phyloP scores from a whole-genome alignment of 2,888 invertebrate species.

The Sminthurides aquaticus region DNA sequence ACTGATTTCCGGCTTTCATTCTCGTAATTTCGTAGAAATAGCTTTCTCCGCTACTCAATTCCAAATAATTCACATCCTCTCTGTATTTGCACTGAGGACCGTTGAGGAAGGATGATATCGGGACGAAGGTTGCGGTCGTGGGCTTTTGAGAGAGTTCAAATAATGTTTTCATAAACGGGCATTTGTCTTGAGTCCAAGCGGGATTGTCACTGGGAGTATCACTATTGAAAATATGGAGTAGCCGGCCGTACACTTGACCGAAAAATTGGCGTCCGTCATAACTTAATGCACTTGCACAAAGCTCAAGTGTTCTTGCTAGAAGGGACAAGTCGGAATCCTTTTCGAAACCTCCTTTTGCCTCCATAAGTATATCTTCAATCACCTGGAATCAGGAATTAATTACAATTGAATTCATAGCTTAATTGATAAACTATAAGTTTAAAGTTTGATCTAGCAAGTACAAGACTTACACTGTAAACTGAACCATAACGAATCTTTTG shows the following conservation, averaged over 20 bases:
- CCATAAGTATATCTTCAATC: conserved; percentile 65
- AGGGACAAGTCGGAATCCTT: conserved; percentile 52
- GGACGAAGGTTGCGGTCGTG: conserved; percentile 38
- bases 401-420: conserved; percentile 73
- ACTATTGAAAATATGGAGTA: conserved; percentile 46
- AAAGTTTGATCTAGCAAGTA: neutral
- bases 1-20: conserved; percentile 60
- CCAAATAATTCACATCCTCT: conserved; percentile 17
- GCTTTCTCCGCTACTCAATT: conserved; percentile 37
- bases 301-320: conserved; percentile 62
- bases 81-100: conserved; percentile 21
- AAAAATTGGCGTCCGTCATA: conserved; percentile 78
- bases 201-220: conserved; percentile 30
- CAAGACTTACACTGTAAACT: conserved; percentile 54
- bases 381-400: conserved; percentile 55
- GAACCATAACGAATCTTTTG: conserved; percentile 62
- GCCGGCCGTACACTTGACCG: conserved; percentile 56
- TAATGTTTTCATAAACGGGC: conserved; percentile 39
- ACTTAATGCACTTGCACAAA: conserved; percentile 63
- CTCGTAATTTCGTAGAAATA: conserved; percentile 57
- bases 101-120: conserved; percentile 32
- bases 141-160: conserved; percentile 40
- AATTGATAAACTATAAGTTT: conserved; percentile 53
- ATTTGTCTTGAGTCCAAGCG: conserved; percentile 30
- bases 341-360: conserved; percentile 38